phyloP scores from a whole-genome alignment of 2,888 invertebrate genomes.

The Heliothis peltigera region DNA sequence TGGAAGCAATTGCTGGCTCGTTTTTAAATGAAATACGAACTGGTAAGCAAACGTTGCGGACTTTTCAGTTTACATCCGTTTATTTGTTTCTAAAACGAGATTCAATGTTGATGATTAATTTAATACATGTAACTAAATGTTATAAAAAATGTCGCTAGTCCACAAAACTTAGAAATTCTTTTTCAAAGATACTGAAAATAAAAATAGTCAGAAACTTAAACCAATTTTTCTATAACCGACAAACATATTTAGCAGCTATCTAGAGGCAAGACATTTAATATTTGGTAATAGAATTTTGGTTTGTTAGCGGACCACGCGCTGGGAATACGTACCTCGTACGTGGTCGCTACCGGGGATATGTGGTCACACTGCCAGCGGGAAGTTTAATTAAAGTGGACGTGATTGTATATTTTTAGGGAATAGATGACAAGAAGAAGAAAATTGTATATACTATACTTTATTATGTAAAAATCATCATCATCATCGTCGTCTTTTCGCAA shows the following conservation, averaged over 20 bases:
- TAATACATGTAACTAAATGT: no score
- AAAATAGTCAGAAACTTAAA: conserved; percentile 30
- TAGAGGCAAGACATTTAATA: conserved; percentile 78
- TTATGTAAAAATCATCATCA: no score
- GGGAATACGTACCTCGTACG: conserved; percentile 82
- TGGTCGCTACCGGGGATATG: conserved; percentile 65
- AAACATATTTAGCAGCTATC: conserved; percentile 60
- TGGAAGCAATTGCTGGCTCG: conserved; percentile 25
- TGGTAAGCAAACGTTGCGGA: conserved; percentile 13
- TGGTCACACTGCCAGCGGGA: conserved; percentile 60
- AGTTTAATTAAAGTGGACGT: conserved; percentile 36
- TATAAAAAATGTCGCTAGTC: no score
- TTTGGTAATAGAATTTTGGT: conserved; percentile 86
- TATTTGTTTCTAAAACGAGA: background rate
- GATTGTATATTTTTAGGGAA: no score
- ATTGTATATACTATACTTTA: no score
- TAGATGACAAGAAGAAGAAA: no score
- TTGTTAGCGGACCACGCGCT: conserved; percentile 83
- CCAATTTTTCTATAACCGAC: conserved; percentile 42
- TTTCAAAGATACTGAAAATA: background rate
- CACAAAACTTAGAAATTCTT: background rate
- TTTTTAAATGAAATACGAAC: conserved; percentile 25
- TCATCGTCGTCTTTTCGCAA: no score
- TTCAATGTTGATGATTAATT: background rate
- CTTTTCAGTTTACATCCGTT: conserved; percentile 1